Evolutionary conservation across 2,888 invertebrate species (phyloP), one percentile per base, ranked within the genome.

Genomic region (Chirona hameri): DNA sequence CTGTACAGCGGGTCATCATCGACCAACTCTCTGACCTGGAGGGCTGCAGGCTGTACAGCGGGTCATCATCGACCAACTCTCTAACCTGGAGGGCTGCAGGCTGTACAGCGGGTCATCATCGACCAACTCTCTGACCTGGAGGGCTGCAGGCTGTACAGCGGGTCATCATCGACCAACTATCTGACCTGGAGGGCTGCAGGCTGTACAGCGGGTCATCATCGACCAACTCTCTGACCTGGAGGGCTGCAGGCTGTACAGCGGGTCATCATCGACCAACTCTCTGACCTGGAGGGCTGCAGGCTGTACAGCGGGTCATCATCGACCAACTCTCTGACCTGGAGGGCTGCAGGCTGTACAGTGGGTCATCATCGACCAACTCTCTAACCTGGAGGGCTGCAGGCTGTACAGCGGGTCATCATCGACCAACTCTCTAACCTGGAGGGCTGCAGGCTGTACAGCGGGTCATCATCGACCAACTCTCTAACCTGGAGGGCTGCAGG

Each of bases 21-120:
- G 98, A 98, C 84, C 39, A 39, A 39, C 39, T 39, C 39, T 7
- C 39, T 39, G 4, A 5, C 39, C 39, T 39, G 39, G 39, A 39
- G 39, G 39, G 7, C 39, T 5, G 39, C 39, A 5, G 2, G 4
- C 39, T 39, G n/a, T n/a, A 39, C 39, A 39, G 4, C 39, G 2
- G 39, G 7, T 7, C 39, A 39, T 2, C 39, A 2, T 39, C 39
- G 2, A 39, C 39, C 12, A 52, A 18, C 52, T 27, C 27, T 29
- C 21, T 10, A 5, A 39, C 39, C 46, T 48, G 88, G 91, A 93
- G 84, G 92, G 92, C 87, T 93, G 91, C 85, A 98, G 91, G 87
- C 94, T 96, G 90, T 95, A 99, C 72, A 96, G 93, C 4, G 98
- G 97, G 90, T 99, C 99, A 86, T 95, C 94, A 87, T 97, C 96